Base-by-base conservation (phyloP, 2,113 vertebrate genomes). In the Enhydra lutris region DNA sequence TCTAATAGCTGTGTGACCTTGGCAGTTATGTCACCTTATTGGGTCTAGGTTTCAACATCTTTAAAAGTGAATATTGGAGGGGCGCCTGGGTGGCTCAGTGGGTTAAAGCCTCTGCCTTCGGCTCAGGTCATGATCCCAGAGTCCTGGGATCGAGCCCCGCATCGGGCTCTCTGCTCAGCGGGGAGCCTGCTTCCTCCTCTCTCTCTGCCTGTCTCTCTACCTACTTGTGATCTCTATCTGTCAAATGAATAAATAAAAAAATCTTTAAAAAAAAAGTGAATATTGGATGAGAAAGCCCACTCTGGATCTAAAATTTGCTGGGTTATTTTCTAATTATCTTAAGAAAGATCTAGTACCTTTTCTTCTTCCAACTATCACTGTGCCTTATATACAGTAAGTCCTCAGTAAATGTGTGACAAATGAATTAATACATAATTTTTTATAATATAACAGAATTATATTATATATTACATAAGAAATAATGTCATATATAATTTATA, bases 321-420 rank as follows among this genome's bases (percentile, higher is more conserved):
- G 42, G 39, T 79, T 90, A 52, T 55, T 90, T 92, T 79, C 91
- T 8, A 92, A 94, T 67, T 83, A 95, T 69, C 42, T 80, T 87
- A 80, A 71, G 13, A 71, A 93, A 82, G 23, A 93, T 65, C 29
- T 93, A 52, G 20, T 80, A 71, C 1, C 6, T 91, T 89, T 91
- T 24, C 21, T 73, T 89, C 57, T 36, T 61, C n/a, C 7, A 71
- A 7, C 3, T 50, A 50, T 18, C 84, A 69, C 31, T 20, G 20
- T 63, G 21, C 0, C 31, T 57, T 80, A 84, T 57, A 84, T 12
- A 85, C 4, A 83, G 0, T 39, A 93, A 74, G 17, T 87, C 42
- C 42, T 91, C 36, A 65, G 18, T 76, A 91, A 84, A 55, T 61
- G 42, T 80, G 39, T 67, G 55, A 73, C 23, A 45, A 69, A 42